Base-by-base conservation (phyloP, 2,888 invertebrate species). In the Pyrocoelia pectoralis region DNA sequence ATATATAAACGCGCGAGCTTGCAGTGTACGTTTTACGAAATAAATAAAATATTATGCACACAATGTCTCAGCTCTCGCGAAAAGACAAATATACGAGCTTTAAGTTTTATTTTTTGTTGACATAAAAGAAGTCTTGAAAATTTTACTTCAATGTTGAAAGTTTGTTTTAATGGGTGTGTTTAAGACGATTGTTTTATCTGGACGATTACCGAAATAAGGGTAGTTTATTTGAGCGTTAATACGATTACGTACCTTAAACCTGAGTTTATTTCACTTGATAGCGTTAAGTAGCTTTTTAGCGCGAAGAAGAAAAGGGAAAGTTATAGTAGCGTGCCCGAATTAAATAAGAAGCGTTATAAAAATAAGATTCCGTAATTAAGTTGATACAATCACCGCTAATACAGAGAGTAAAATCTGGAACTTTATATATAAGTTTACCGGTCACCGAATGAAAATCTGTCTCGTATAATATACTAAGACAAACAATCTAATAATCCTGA, bases 41-140 rank as follows among this genome's bases (percentile, higher is more conserved):
- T 61, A 65, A 57, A 65, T 65, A 65, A 65, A 61, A 65, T 65
- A 64, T 64, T 56, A 56, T 60, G 48, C 52, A 48, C 56, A 59
- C 59, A 60, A 60, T 64, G 38, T 40, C 55, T 29, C 33, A 19
- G 17, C 33, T 15, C n/a, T 14, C 9, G 38, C 17, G 48, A 57
- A 57, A 50, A 15, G 14, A 29, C 18, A 50, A 50, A 24, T 13
- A 24, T 50, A 28, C 24, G 50, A 50, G 28, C 17, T 46, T 18
- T 17, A 46, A 46, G 13, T 43, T 43, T 43, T 43, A 15, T 43
- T 33, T 33, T 33, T 33, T n/a, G 33, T 33, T n/a, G n/a, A 33
- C 33, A 33, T 33, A n/a, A 33, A 24, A 33, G 33, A 33, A 33
- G 33, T 33, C n/a, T 33, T n/a, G n/a, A 33, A 8, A 33, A n/a